These are phyloP conservation scores for Pygoscelis antarcticus DNA, from an alignment of 2,113 vertebrate species.

Conservation along the genomic window DNA sequence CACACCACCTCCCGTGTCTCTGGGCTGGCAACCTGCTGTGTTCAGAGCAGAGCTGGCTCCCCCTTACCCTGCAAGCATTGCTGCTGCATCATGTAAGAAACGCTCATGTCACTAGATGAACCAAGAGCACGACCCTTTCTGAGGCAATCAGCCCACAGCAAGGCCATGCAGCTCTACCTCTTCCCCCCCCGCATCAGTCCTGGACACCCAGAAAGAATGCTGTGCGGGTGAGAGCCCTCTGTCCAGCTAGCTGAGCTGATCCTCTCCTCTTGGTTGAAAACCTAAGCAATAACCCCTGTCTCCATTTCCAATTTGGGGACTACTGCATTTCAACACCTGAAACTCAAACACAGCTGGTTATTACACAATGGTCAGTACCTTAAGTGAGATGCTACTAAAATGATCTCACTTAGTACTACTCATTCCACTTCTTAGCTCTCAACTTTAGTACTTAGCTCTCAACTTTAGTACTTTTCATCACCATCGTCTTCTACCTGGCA, in stretches of 20 bases:
- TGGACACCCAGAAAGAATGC: background rate
- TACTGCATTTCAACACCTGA: background rate
- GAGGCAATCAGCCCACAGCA: background rate
- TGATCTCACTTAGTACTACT: background rate
- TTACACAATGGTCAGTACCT: background rate
- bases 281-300: background rate
- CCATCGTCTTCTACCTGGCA: background rate
- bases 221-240: fast-evolving
- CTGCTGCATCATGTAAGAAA: background rate
- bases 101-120: fast-evolving
- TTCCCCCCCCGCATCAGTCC: background rate
- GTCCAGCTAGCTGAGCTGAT: background rate
- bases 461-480: background rate
- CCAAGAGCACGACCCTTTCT: background rate
- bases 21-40: background rate
- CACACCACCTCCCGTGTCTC: too few species aligned
- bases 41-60: background rate
- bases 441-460: background rate
- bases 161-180: background rate
- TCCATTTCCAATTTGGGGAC: background rate
- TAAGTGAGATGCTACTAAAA: background rate
- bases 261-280: background rate
- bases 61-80: background rate
- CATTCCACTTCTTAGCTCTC: background rate
- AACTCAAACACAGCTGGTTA: background rate